Evolutionary conservation across 2,888 invertebrate species (phyloP).

Genomic region (Chironomus riparius): DNA sequence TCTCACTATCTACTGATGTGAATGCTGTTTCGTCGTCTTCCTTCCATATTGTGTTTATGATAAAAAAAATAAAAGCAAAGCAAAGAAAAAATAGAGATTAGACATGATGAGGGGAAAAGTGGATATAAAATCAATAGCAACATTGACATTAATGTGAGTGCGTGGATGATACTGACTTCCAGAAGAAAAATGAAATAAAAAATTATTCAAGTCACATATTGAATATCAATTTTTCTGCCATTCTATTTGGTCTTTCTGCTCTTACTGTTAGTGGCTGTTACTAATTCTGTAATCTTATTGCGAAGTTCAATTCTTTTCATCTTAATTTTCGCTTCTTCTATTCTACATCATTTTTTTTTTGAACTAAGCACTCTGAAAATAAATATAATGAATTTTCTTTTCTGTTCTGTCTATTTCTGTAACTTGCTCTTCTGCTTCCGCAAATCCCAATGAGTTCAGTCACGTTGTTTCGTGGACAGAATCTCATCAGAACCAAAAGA

Average conservation of each 20-base stretch:
- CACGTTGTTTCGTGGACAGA: too few relatives aligned
- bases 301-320: conserved; percentile 9
- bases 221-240: background rate
- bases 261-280: too few relatives aligned
- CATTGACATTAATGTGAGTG: background rate
- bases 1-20: background rate
- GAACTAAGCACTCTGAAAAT: too few relatives aligned
- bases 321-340: background rate
- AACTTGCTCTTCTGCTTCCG: too few relatives aligned
- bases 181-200: background rate
- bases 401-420: too few relatives aligned
- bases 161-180: background rate
- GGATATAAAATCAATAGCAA: background rate
- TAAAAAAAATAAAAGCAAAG: too few relatives aligned
- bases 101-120: too few relatives aligned
- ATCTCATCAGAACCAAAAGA: too few relatives aligned
- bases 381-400: too few relatives aligned
- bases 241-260: background rate
- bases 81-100: too few relatives aligned
- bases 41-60: background rate
- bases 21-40: background rate
- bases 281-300: background rate
- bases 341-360: too few relatives aligned
- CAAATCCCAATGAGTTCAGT: too few relatives aligned
- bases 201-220: background rate